Base-by-base conservation (phyloP, 2,888 invertebrate species). In the Polia nebulosa region DNA sequence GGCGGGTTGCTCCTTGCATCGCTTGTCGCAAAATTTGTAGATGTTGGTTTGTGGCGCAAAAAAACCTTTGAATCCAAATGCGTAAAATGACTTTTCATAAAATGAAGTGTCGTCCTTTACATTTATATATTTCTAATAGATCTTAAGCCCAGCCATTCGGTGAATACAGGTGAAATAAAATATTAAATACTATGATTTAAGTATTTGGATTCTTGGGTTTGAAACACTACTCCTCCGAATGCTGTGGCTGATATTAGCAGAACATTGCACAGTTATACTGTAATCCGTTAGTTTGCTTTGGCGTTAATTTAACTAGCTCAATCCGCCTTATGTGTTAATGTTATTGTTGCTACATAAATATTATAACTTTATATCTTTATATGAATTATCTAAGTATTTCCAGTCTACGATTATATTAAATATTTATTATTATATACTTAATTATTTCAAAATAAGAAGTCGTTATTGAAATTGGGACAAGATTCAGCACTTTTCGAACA, bases 321-420 rank as follows among this genome's bases (percentile, higher is more conserved):
- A 74, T 44, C 29, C n/a, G 51, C 74, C 68, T 29, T 74, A 34
- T 41, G 27, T 64, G 22, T n/a, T n/a, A n/a, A 41, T n/a, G 34
- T 27, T 22, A 41, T 36, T 74, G 32, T 36, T 64, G 51, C 22
- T 51, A 74, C 3, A n/a, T 25, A 32, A 61, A 62, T 73, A 22
- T 51, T 41, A 34, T n/a, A n/a, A n/a, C 32, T 34, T 72, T 41
- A n/a, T n/a, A n/a, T n/a, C n/a, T 63, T 25, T 44, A 29, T 64
- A 61, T 73, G 17, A n/a, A 29, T 69, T 65, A 69, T 74, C 17
- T 74, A 69, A 65, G 29, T 69, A 69, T 45, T 74, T 64, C 5
- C 20, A 44, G 52, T 25, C 4, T n/a, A 34, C 15, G 41, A 20
- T 74, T 52, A 64, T 69, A 51, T 62, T 13, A 22, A 17, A 45